phyloP scores from a whole-genome alignment of 2,113 vertebrate genomes.

The Herpetotheres cachinnans region DNA sequence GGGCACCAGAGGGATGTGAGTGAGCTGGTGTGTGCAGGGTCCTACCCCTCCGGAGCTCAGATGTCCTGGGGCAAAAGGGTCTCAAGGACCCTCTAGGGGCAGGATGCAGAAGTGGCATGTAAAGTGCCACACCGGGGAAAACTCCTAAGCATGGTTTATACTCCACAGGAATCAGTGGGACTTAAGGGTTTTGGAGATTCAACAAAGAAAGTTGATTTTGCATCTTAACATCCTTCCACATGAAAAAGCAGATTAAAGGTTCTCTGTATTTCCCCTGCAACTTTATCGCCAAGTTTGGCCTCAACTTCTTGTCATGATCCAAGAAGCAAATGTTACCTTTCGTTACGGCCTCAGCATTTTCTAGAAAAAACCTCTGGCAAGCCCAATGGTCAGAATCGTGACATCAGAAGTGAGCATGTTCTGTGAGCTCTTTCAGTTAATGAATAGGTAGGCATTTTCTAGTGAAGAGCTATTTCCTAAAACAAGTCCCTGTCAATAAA shows the following conservation, averaged over 20 bases:
- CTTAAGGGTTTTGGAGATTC: not conserved
- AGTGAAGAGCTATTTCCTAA: not conserved
- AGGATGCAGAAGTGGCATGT: not conserved
- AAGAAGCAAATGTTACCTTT: not conserved
- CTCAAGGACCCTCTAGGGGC: not conserved
- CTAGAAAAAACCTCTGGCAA: not conserved
- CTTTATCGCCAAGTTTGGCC: not conserved
- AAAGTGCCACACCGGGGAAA: not conserved
- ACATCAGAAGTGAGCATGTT: not conserved
- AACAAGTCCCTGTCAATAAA: slow-evolving; percentile 1
- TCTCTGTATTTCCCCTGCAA: not conserved
- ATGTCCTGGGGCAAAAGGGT: not conserved
- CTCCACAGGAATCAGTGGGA: not conserved
- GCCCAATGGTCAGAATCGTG: not conserved
- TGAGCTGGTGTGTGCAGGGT: not conserved
- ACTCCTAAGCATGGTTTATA: not conserved
- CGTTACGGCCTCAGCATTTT: not conserved
- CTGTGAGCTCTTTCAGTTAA: not conserved
- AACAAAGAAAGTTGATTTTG: not conserved
- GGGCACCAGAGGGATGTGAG: not conserved
- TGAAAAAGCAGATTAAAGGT: not conserved
- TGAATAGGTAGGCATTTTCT: not conserved
- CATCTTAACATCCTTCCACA: not conserved
- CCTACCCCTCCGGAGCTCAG: not conserved
- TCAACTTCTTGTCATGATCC: not conserved